Conservation (phyloP, 2,113 vertebrate species). For the Lethenteron reissneri region DNA sequence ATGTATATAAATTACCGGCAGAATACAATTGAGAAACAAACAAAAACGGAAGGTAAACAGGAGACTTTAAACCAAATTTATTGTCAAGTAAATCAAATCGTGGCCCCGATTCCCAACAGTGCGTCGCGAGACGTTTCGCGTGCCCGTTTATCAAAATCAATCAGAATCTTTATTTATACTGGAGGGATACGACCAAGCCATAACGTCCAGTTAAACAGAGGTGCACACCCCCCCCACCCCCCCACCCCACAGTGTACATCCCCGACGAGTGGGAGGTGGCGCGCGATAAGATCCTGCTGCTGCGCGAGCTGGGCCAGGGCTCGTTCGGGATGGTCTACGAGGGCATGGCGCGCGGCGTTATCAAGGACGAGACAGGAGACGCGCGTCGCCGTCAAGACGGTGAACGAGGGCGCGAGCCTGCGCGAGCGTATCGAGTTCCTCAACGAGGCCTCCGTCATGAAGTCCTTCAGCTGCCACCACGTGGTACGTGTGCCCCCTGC, state of each 20-base stretch:
- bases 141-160: too few species aligned
- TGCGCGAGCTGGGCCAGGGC: constrained; percentile 70
- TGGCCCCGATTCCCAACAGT: too few species aligned
- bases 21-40: too few species aligned
- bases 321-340: constrained; percentile 98
- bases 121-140: too few species aligned
- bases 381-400: constrained; percentile 83
- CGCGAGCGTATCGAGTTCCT: constrained; percentile 87
- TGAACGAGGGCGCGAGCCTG: constrained; percentile 90
- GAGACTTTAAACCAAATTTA: too few species aligned
- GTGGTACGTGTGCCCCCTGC: constrained; percentile 39
- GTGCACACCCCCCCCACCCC: background rate
- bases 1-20: too few species aligned
- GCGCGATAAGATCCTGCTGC: constrained; percentile 88
- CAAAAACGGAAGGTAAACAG: too few species aligned
- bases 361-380: constrained; percentile 83
- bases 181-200: too few species aligned
- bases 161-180: too few species aligned
- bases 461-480: constrained; percentile 97
- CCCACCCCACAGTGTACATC: constrained; percentile 43
- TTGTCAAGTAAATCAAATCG: too few species aligned
- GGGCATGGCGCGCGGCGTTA: constrained; percentile 74
- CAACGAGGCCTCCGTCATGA: constrained; percentile 97
- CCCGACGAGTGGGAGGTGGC: constrained; percentile 95
- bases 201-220: too few species aligned